Evolutionary conservation across 2,888 invertebrate genomes (phyloP).

Genomic region (Scaptodrosophila latifasciaeformis): DNA sequence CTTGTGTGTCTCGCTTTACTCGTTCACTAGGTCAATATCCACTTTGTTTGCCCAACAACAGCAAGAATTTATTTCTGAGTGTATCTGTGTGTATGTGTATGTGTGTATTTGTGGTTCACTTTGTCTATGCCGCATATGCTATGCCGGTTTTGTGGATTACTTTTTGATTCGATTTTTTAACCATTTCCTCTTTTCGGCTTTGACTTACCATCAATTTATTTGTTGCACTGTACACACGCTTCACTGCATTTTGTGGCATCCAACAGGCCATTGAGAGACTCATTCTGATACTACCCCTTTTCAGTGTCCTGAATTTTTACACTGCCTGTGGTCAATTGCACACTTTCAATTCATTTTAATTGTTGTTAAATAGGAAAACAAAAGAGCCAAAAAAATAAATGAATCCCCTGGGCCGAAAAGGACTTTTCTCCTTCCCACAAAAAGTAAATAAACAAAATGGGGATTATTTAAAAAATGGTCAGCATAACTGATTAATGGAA

Average conservation of each 20-base stretch:
- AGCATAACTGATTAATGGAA: too few relatives aligned
- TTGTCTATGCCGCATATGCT: slow-evolving; percentile 43
- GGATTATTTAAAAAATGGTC: too few relatives aligned
- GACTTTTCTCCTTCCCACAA: too few relatives aligned
- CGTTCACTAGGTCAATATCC: slow-evolving; percentile 70
- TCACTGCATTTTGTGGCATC: slow-evolving; percentile 16
- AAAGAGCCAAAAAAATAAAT: too few relatives aligned
- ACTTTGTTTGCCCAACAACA: slow-evolving; percentile 37
- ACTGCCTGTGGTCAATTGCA: slow-evolving; percentile 16
- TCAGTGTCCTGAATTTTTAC: slow-evolving; percentile 23
- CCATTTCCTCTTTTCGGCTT: slow-evolving; percentile 21
- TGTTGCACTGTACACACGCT: slow-evolving; percentile 19
- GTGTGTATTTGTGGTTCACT: slow-evolving; percentile 16
- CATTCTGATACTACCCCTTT: not conserved
- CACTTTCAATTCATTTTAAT: slow-evolving; percentile 32
- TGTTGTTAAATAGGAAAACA: too few relatives aligned
- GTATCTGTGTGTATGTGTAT: slow-evolving; percentile 6
- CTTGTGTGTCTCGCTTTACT: slow-evolving; percentile 28
- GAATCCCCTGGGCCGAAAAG: too few relatives aligned
- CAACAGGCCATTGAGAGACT: too few relatives aligned
- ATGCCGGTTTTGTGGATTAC: slow-evolving; percentile 56
- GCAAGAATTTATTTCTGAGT: not conserved
- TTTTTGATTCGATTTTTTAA: slow-evolving; percentile 31
- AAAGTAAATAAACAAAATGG: too few relatives aligned
- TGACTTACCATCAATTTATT: slow-evolving; percentile 27